Evolutionary conservation across 2,113 vertebrate species (phyloP), one percentile per base, ranked within the genome.

Genomic region (Lichenostomus cassidix): DNA sequence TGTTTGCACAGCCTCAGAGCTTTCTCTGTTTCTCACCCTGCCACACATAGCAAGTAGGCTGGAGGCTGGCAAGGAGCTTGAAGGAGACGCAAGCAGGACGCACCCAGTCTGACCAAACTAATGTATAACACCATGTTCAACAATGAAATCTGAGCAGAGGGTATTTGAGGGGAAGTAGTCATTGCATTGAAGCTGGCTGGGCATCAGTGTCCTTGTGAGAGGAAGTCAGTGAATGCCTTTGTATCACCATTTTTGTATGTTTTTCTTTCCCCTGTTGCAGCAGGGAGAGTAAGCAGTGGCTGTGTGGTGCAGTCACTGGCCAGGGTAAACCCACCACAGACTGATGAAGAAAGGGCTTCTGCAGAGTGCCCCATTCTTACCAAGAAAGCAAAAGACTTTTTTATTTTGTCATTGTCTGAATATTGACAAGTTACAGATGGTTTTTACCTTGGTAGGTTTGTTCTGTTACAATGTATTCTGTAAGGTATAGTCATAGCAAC

Each of bases 211-310:
- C 23, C 35, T 60, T 90, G 20, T 33, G 31, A 19, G 25, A 80
- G 8, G 28, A 24, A 10, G 29, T 28, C 35, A 87, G 15, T 58
- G 14, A 89, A 55, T 46, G 63, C 8, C 20, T 73, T 64, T 20
- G 15, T 28, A 37, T 47, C 4, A 35, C 5, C 15, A 41, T 62
- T 83, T 68, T 33, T 16, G 7, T 29, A 52, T 7, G n/a, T 52
- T 89, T 75, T 39, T 14, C 16, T 46, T 67, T 19, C 3, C 7
- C 18, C 19, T 35, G 3, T 29, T 70, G 9, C 47, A 50, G 25
- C 4, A 14, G 3, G 5, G 9, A 80, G 19, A 52, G 16, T 15
- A 11, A 81, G 46, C 2, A 2, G 31, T 1, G 0, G 15, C 20
- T 84, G 5, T 39, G 25, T 42, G 24, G 37, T 31, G 23, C 9